phyloP scores from a whole-genome alignment of 2,888 invertebrate genomes.

The Drosophila merina region DNA sequence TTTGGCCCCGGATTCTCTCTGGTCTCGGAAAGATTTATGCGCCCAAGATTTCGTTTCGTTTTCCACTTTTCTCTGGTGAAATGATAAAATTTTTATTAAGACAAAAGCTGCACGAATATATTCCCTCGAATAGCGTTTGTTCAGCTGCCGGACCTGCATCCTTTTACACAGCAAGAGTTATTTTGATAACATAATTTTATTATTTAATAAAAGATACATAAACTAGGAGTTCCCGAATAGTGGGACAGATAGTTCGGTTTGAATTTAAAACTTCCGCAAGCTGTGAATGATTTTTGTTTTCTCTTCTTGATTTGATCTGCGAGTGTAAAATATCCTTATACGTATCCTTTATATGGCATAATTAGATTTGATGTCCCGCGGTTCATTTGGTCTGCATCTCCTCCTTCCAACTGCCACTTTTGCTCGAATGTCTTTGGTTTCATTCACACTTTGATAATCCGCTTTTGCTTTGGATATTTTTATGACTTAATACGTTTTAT shows the following conservation, averaged over 20 bases:
- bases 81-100: constrained; percentile 79
- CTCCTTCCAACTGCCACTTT: constrained; percentile 16
- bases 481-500: constrained; percentile 81
- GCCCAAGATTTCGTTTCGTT: constrained; percentile 62
- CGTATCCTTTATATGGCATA: constrained; percentile 65
- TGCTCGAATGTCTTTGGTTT: constrained; percentile 32
- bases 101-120: constrained; percentile 77
- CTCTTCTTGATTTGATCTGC: background rate
- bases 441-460: constrained; percentile 78
- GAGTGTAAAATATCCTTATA: constrained; percentile 14
- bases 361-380: constrained; percentile 73
- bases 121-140: constrained; percentile 34
- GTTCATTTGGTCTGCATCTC: constrained; percentile 35
- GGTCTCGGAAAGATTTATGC: constrained; percentile 67
- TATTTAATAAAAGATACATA: background rate
- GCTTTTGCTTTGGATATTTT: constrained; percentile 62
- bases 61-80: constrained; percentile 60
- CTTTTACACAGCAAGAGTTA: constrained; percentile 5
- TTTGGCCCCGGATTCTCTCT: constrained; percentile 51
- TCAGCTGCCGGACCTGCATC: constrained; percentile 51
- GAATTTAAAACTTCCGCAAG: background rate
- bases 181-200: background rate
- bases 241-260: background rate
- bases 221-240: background rate
- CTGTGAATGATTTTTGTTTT: background rate